Evolutionary conservation across 2,888 invertebrate genomes (phyloP).

Genomic region (Lissonota sp.): DNA sequence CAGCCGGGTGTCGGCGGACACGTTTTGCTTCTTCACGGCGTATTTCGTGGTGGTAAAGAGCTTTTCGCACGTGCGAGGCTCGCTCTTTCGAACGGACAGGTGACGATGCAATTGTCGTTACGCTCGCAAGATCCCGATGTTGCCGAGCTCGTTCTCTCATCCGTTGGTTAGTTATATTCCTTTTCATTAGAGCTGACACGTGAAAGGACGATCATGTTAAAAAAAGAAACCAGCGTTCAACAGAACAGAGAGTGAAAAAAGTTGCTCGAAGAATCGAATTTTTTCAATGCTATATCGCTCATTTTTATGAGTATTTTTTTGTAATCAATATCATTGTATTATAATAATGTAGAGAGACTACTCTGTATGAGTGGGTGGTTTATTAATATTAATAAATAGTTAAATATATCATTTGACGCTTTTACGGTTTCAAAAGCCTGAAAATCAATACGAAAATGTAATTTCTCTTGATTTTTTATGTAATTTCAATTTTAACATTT

Average conservation of each 20-base stretch:
- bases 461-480: too few relatives aligned
- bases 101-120: conserved; percentile 97
- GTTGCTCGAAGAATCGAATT: not conserved
- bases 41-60: conserved; percentile 96
- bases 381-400: conserved; percentile 40
- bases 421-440: too few relatives aligned
- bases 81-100: conserved; percentile 90
- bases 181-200: not conserved
- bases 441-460: too few relatives aligned
- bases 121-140: conserved; percentile 94
- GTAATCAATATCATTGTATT: conserved; percentile 45
- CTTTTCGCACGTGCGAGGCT: conserved; percentile 94
- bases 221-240: conserved; percentile 19
- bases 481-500: too few relatives aligned
- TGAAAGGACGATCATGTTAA: not conserved
- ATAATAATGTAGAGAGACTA: conserved; percentile 23
- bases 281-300: not conserved
- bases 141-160: conserved; percentile 93
- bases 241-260: conserved; percentile 28
- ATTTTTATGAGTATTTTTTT: conserved; percentile 2
- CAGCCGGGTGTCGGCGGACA: conserved; percentile 93
- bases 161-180: conserved; percentile 88
- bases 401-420: not conserved
- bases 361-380: conserved; percentile 25
- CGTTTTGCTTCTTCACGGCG: conserved; percentile 92